Conservation (phyloP, 2,797 vertebrate genomes). For the Eremophila alpestris region DNA sequence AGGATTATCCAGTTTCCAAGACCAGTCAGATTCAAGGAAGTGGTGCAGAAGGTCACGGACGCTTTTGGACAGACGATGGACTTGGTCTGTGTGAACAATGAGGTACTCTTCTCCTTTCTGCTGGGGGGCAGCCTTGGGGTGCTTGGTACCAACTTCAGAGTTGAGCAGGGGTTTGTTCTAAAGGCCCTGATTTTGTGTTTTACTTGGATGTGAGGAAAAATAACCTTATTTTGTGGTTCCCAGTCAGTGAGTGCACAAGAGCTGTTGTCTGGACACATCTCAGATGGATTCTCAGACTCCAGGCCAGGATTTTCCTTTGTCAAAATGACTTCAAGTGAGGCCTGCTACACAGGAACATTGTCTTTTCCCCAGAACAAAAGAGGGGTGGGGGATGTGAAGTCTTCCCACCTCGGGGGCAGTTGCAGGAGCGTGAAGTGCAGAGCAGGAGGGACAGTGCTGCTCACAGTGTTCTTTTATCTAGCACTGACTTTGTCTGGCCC, state of each 20-base stretch:
- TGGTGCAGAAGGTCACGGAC: conserved; percentile 90
- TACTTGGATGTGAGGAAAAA: neutral
- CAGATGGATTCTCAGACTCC: neutral
- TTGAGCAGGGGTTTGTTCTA: neutral
- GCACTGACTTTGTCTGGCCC: neutral
- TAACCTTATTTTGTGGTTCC: neutral
- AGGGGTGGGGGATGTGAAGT: neutral
- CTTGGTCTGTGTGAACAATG: conserved; percentile 86
- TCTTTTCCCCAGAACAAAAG: neutral
- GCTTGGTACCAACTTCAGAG: conserved; percentile 60
- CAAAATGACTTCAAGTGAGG: neutral
- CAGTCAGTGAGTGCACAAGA: neutral
- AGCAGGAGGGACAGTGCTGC: neutral
- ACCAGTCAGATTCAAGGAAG: conserved; percentile 88
- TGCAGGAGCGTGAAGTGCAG: neutral
- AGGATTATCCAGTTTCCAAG: conserved; percentile 92
- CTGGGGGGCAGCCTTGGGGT: conserved; percentile 10
- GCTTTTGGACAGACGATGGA: conserved; percentile 94
- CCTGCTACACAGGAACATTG: neutral
- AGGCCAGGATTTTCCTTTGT: neutral
- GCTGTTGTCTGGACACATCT: neutral
- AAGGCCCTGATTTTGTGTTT: neutral
- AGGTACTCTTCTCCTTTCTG: conserved; percentile 74
- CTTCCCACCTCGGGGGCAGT: neutral
- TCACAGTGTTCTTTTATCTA: neutral